A percentile compares a stretch with the other conserved stretches of the same genome.
These are phyloP conservation scores for Biston stratarius DNA, from an alignment of 2,888 invertebrate species.

Conservation along the genomic window DNA sequence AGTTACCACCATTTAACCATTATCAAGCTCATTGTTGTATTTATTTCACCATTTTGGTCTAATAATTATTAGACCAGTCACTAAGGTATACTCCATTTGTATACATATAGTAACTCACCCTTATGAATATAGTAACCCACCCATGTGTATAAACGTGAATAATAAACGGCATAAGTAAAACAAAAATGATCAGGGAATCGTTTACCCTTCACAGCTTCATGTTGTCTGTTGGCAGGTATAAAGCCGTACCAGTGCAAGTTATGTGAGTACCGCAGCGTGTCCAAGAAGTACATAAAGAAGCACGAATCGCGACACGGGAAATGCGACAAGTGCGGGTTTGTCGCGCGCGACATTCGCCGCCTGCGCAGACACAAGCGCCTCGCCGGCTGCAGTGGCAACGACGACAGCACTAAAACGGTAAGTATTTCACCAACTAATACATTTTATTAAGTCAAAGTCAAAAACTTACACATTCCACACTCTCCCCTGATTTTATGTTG, in stretches of 20 bases:
- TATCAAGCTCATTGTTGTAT: too few relatives aligned
- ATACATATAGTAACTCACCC: conserved; percentile 50
- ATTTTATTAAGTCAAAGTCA: too few relatives aligned
- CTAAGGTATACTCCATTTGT: too few relatives aligned
- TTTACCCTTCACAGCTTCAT: too few relatives aligned
- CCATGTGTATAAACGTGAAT: too few relatives aligned
- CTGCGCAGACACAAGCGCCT: conserved; percentile 53
- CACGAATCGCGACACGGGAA: conserved; percentile 69
- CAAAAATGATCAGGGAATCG: too few relatives aligned
- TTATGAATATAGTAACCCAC: conserved; percentile 56
- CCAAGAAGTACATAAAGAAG: conserved; percentile 73
- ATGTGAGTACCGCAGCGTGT: conserved; percentile 69
- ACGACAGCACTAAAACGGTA: neutral
- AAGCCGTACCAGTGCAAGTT: conserved; percentile 74
- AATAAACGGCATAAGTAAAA: too few relatives aligned
- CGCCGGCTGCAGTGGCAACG: conserved; percentile 6
- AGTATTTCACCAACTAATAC: neutral
- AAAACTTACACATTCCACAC: too few relatives aligned
- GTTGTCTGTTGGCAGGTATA: conserved; percentile 50
- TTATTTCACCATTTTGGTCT: too few relatives aligned
- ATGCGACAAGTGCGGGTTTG: conserved; percentile 61
- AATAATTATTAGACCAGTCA: too few relatives aligned
- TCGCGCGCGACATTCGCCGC: conserved; percentile 57
- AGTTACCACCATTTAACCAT: too few relatives aligned
- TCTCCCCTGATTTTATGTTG: too few relatives aligned